Evolutionary conservation across 2,113 vertebrate species (phyloP).

Genomic region (Pygoscelis adeliae): DNA sequence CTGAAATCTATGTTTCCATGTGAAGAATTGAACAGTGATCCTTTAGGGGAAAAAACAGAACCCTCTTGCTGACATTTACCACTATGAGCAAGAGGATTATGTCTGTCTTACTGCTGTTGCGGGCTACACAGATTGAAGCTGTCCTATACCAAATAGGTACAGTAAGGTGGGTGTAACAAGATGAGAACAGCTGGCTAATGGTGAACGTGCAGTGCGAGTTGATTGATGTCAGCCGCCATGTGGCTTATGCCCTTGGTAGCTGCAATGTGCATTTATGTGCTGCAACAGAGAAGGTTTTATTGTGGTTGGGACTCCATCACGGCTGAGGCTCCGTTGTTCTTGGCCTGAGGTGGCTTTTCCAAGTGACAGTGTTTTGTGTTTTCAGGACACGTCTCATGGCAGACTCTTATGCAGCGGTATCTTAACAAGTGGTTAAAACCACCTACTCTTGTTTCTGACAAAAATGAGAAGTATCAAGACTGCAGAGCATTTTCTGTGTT

Average conservation of each 20-base stretch:
- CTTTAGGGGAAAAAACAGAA: not conserved
- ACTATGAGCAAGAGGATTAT: not conserved
- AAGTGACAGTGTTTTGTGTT: not conserved
- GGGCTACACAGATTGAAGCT: not conserved
- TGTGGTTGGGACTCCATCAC: accelerated
- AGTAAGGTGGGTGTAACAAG: not conserved
- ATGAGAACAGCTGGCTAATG: accelerated
- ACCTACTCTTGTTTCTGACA: not conserved
- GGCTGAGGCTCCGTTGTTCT: not conserved
- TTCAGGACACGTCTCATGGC: not conserved
- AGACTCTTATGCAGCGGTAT: not conserved
- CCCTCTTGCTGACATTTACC: not conserved
- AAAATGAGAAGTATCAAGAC: not conserved
- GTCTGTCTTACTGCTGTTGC: not conserved
- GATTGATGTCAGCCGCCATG: not conserved
- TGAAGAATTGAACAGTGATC: not conserved
- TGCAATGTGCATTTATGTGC: not conserved
- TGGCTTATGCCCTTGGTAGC: not conserved
- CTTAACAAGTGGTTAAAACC: not conserved
- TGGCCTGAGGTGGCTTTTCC: not conserved
- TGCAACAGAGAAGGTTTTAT: not conserved
- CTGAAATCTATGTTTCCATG: not conserved
- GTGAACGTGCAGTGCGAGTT: accelerated
- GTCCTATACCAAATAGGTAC: too few species aligned
- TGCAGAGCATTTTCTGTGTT: not conserved